Evolutionary conservation across 1,140 invertebrate species (phyloP).

Genomic region (Macrotrachela quadricornifera): DNA sequence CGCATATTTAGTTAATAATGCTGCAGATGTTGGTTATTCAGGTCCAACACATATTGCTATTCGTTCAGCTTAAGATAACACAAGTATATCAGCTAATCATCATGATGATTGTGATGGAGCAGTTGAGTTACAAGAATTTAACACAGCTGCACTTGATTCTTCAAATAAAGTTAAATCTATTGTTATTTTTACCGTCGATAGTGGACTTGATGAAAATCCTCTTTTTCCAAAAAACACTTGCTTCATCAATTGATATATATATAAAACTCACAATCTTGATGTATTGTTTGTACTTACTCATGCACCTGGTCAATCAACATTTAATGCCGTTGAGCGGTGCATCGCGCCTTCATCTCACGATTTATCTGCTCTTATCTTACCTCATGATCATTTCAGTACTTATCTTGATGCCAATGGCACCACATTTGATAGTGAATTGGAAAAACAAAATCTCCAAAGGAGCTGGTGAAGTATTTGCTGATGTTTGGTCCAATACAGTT

Average conservation of each 20-base stretch:
- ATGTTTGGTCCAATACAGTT: constrained; percentile 15
- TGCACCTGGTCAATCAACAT: constrained; percentile 26
- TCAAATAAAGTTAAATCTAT: constrained; percentile 20
- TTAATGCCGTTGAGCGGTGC: constrained; percentile 18
- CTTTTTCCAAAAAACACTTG: constrained; percentile 18
- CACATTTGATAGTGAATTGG: constrained; percentile 21
- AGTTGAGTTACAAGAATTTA: no score
- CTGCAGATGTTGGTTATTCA: no score
- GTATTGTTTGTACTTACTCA: constrained; percentile 26
- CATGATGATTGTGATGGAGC: no score
- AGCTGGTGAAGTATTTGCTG: constrained; percentile 17
- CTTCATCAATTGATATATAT: constrained; percentile 19
- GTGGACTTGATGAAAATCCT: constrained; percentile 30
- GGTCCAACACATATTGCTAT: no score
- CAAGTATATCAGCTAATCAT: no score
- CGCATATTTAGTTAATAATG: no score
- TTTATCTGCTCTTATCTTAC: constrained; percentile 23
- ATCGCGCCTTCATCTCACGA: constrained; percentile 27
- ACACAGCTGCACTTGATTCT: no score
- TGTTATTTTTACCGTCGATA: constrained; percentile 22
- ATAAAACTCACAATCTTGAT: constrained; percentile 25
- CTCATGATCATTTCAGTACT: constrained; percentile 22
- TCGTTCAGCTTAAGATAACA: no score
- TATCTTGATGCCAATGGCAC: constrained; percentile 21
- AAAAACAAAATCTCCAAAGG: constrained; percentile 19